Base-by-base conservation (phyloP, 2,113 vertebrate species). In the Tupaia chinensis region DNA sequence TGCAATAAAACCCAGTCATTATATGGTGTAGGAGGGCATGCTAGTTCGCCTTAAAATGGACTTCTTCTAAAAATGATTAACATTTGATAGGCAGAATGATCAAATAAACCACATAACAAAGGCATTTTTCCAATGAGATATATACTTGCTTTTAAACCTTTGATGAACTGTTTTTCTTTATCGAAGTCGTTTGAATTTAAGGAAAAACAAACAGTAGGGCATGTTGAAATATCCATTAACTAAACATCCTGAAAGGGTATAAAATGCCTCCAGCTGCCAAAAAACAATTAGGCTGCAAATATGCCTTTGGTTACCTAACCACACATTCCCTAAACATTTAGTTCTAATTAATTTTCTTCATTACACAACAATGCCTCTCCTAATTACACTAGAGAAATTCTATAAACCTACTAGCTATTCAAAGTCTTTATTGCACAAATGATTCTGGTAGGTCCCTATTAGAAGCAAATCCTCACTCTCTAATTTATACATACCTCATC, bases 291-390 rank as follows among this genome's bases (percentile, higher is more conserved):
- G 94, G 95, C 93, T 96, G 96, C 95, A 97, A 96, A 97, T 97
- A 93, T 81, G 96, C 96, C 93, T 97, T 97, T 83, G 91, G 97
- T 97, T 97, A 97, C 96, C 95, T 97, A 97, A 85, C 95, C 89
- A 95, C 95, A 98, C 96, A 97, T 92, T 97, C 97, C 96, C 97
- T 94, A 93, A 98, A 96, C 97, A 94, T 97, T 98, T 98, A 97
- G 86, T 95, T 97, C 96, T 97, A 98, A 98, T 97, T 98, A 98
- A 98, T 98, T 98, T 98, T 98, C 96, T 97, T 97, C 97, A 98
- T 98, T 98, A 97, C 95, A 97, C 96, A 96, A 97, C 97, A 98
- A 97, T 98, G 95, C 96, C 88, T 96, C 93, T 96, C 93, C 97
- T 98, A 98, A 98, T 98, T 97, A 97, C 97, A 97, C 97, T 95